These are phyloP conservation scores for Enteromius trimaculatus DNA, from an alignment of 2,797 vertebrate genomes.

Conservation along the genomic window DNA sequence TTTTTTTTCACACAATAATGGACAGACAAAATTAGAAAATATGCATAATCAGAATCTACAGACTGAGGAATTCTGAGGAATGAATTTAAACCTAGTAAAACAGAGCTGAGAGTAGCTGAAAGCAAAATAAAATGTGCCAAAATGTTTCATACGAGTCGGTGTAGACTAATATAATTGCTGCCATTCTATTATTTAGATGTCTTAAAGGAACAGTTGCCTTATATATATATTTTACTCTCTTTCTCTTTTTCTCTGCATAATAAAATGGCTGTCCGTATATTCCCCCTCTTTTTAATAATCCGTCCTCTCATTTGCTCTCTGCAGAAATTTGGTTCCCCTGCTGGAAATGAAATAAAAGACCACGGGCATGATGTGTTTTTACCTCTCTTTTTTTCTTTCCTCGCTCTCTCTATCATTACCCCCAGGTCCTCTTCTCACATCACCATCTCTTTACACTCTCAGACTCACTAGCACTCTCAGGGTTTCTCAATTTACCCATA, in stretches of 20 bases:
- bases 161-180: neutral
- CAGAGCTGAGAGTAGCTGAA: neutral
- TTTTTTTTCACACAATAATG: neutral
- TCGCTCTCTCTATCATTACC: conserved; percentile 34
- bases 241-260: conserved; percentile 64
- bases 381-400: conserved; percentile 41
- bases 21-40: neutral
- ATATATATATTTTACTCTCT: neutral
- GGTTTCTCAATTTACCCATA: conserved; percentile 34
- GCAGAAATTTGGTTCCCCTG: conserved; percentile 45
- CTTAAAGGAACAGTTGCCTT: neutral
- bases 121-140: neutral
- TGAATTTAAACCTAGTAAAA: neutral
- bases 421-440: conserved; percentile 30
- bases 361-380: conserved; percentile 49
- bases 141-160: neutral
- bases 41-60: neutral
- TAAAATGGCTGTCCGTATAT: conserved; percentile 1
- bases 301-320: conserved; percentile 35
- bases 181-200: neutral
- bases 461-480: conserved; percentile 26
- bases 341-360: conserved; percentile 59
- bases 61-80: neutral
- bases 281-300: conserved; percentile 21
- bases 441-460: conserved; percentile 7